Conservation (phyloP, 2,797 vertebrate species). For the Diglossa cyanea region DNA sequence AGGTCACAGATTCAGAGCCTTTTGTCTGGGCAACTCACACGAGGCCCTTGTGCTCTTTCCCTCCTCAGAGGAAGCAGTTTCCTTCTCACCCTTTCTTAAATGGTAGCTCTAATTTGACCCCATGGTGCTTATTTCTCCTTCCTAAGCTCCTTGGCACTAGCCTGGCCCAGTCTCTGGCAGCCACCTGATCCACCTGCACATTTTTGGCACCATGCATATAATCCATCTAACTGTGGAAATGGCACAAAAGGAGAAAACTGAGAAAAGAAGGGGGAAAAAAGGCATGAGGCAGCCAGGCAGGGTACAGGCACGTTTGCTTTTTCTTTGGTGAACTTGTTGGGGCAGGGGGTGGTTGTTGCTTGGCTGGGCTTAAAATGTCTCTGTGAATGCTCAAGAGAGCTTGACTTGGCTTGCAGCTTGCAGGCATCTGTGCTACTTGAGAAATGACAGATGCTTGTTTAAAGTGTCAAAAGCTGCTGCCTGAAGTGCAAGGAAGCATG, state of each 20-base stretch:
- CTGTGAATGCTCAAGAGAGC: not conserved
- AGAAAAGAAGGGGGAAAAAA: not conserved
- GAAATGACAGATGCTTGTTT: slow-evolving; percentile 22
- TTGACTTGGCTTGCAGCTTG: not conserved
- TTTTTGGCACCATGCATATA: not conserved
- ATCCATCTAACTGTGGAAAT: not conserved
- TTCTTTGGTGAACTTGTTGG: not conserved
- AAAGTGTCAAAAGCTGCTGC: slow-evolving; percentile 5
- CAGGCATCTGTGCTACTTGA: slow-evolving; percentile 23
- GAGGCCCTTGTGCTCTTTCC: not conserved
- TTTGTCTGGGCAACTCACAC: not conserved
- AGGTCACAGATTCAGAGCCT: not conserved
- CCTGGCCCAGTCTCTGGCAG: not conserved
- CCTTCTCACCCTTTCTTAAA: not conserved
- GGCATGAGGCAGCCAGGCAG: not conserved
- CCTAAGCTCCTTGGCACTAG: not conserved
- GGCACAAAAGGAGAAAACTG: not conserved
- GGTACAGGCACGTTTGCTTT: not conserved
- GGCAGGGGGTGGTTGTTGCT: not conserved
- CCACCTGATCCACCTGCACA: not conserved
- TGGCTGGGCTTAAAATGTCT: not conserved
- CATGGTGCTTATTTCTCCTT: not conserved
- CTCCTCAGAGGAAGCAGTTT: not conserved
- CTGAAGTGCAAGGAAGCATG: not conserved
- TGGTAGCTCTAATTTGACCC: not conserved